A percentile compares a stretch with the other conserved stretches of the same genome.
Evolutionary conservation across 2,888 invertebrate genomes (phyloP).

Genomic region (Agrenia bidenticulata): DNA sequence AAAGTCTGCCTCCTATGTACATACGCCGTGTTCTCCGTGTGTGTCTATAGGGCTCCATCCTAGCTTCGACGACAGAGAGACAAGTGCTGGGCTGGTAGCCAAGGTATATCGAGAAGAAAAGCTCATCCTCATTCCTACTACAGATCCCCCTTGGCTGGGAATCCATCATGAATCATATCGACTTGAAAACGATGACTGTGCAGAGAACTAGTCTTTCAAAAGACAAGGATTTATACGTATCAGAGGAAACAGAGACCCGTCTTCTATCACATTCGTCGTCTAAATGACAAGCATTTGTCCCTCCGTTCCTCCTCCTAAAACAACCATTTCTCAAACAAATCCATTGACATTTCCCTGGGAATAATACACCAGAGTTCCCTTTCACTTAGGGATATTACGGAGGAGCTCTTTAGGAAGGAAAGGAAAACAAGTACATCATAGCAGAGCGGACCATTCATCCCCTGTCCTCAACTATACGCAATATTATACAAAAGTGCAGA

Average conservation of each 20-base stretch:
- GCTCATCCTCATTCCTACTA: conserved; percentile 9
- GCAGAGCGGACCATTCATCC: too few relatives aligned
- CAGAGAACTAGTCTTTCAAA: conserved; percentile 18
- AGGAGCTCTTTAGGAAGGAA: neutral
- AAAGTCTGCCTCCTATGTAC: conserved; percentile 17
- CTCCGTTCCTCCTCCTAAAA: conserved; percentile 20
- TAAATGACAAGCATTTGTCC: conserved; percentile 42
- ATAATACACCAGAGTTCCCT: conserved; percentile 10
- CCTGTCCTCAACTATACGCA: too few relatives aligned
- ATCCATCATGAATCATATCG: conserved; percentile 51
- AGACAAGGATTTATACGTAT: conserved; percentile 26
- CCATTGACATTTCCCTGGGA: conserved; percentile 37
- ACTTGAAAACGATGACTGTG: conserved; percentile 44
- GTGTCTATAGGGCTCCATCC: too few relatives aligned
- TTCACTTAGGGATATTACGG: conserved; percentile 9
- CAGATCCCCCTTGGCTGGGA: conserved; percentile 26
- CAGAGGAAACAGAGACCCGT: conserved; percentile 7
- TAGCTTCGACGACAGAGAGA: too few relatives aligned
- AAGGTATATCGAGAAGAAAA: conserved; percentile 23
- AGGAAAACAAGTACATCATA: too few relatives aligned
- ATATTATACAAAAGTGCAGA: too few relatives aligned
- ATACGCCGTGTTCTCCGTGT: neutral
- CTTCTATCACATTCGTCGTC: conserved; percentile 23
- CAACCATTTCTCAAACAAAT: conserved; percentile 28
- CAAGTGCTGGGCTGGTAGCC: conserved; percentile 28